Evolutionary conservation across 2,113 vertebrate species (phyloP).

Genomic region (Pristiophorus japonicus): DNA sequence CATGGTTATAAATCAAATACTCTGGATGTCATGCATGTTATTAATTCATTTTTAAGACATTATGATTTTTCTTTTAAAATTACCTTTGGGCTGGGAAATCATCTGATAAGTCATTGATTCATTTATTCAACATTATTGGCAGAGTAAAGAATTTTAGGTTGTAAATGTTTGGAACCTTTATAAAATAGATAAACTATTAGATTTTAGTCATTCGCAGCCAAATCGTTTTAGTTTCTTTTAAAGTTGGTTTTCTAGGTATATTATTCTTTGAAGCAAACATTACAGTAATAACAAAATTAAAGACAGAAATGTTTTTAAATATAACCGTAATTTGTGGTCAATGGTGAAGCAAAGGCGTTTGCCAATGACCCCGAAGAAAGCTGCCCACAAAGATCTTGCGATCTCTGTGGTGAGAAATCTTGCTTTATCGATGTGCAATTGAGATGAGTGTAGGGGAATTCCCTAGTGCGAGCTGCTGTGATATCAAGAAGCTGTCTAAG

Average conservation of each 20-base stretch:
- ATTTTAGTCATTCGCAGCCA: not conserved
- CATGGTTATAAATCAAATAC: not conserved
- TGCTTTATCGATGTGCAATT: too few species aligned
- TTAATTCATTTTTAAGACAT: not conserved
- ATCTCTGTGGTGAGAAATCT: too few species aligned
- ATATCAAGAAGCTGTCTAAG: too few species aligned
- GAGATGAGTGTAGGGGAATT: too few species aligned
- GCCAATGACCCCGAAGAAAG: too few species aligned
- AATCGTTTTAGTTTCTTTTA: too few species aligned
- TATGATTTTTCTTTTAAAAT: not conserved
- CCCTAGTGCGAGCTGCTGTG: too few species aligned
- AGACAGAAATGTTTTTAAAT: not conserved
- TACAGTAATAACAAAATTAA: not conserved
- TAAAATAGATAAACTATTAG: not conserved
- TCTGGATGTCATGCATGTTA: not conserved
- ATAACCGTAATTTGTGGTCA: not conserved
- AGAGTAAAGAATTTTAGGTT: not conserved
- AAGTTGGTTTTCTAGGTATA: not conserved
- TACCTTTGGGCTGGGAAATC: too few species aligned
- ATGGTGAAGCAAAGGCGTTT: too few species aligned
- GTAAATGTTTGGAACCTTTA: not conserved
- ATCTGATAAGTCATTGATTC: not conserved
- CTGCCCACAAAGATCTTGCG: too few species aligned
- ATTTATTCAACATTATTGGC: not conserved
- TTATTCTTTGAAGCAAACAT: not conserved